Base-by-base conservation (phyloP, 2,888 invertebrate genomes). In the Furcula furcula region DNA sequence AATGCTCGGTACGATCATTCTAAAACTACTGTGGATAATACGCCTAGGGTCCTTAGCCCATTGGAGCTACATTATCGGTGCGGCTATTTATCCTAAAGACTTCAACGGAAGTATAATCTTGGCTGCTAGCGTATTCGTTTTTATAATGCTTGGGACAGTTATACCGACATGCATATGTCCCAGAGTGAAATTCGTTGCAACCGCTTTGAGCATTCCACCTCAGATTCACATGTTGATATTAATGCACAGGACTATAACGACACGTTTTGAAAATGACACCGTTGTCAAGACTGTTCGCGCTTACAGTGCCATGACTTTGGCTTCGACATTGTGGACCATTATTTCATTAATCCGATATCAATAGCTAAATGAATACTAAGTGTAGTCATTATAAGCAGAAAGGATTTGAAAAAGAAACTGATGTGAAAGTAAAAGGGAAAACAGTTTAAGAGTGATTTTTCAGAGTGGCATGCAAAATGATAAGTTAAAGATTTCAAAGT, bases 41-140 rank as follows among this genome's bases (percentile, higher is more conserved):
- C 65, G 76, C 3, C 47, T 75, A 20, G 70, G 65, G 10, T 56
- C 70, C 4, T 44, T 80, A 23, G 75, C 70, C 9, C 77, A 80
- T 31, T 81, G 79, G 79, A 76, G 79, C 35, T 76, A 75, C 29
- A 42, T 76, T 2, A 32, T 81, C 20, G 78, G 75, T 9, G 48
- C 53, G n/a, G 42, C 61, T 3, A 7, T 76, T 5, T 73, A 56
- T 10, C 69, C 76, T 4, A 34, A 50, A 26, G 55, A 69, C 25
- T 4, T 37, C 0, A 46, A 51, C 18, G 48, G 55, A 29, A 56
- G 54, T 19, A 13, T 72, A 2, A 44, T 62, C 1, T 13, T 71
- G 5, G 66, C 64, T 31, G 43, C 49, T 6, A 38, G 55, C 3
- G 31, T 78, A 25, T 77, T 78, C 34, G 25, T 49, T 29, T 55